phyloP scores from a whole-genome alignment of 2,113 vertebrate genomes.

The Drymodes brunneopygia region DNA sequence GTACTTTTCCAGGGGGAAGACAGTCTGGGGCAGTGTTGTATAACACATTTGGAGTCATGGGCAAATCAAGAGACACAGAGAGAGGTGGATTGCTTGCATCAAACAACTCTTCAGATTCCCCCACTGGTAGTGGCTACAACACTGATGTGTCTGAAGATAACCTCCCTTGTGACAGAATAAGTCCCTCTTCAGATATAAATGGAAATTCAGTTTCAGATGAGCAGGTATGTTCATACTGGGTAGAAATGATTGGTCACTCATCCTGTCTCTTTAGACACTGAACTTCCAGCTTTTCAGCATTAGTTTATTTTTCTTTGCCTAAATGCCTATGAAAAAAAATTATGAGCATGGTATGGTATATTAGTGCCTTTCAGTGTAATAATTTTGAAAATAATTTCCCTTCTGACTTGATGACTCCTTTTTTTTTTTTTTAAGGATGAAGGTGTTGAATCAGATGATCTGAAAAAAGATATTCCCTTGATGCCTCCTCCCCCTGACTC shows the following conservation, averaged over 20 bases:
- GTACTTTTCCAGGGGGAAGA: slow-evolving; percentile 74
- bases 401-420: not conserved
- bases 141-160: slow-evolving; percentile 96
- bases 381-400: not conserved
- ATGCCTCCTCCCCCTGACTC: slow-evolving; percentile 97
- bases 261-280: not conserved
- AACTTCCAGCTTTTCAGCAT: not conserved
- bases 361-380: not conserved
- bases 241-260: not conserved
- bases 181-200: slow-evolving; percentile 86
- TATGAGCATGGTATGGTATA: not conserved
- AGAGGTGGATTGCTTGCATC: slow-evolving; percentile 83
- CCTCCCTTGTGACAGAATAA: slow-evolving; percentile 83
- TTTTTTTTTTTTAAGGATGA: slow-evolving; percentile 80
- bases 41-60: slow-evolving; percentile 88
- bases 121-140: slow-evolving; percentile 97
- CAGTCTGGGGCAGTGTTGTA: slow-evolving; percentile 93
- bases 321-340: not conserved
- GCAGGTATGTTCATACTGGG: slow-evolving; percentile 74
- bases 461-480: slow-evolving; percentile 95
- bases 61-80: slow-evolving; percentile 75
- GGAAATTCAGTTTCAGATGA: slow-evolving; percentile 94
- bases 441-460: slow-evolving; percentile 96
- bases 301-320: not conserved
- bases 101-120: slow-evolving; percentile 93